phyloP scores from a whole-genome alignment of 2,888 invertebrate species.

The Eupeodes luniger region DNA sequence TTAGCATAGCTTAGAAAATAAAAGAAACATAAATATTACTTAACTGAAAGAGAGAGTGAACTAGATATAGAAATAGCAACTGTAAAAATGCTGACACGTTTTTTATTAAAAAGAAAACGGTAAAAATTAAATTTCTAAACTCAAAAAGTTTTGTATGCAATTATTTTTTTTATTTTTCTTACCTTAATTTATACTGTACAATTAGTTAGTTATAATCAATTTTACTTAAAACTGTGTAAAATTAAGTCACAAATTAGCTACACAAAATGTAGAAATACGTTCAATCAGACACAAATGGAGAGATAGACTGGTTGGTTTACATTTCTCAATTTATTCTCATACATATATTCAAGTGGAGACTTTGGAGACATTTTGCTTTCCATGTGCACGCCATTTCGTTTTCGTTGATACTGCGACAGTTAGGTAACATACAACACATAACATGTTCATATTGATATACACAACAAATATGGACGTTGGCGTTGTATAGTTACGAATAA shows the following conservation, averaged over 20 bases:
- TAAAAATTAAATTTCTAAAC: too few relatives aligned
- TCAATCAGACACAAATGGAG: constrained; percentile 11
- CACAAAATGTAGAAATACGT: not conserved
- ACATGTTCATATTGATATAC: too few relatives aligned
- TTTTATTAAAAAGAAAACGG: not conserved
- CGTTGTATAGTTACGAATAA: not conserved
- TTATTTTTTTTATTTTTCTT: not conserved
- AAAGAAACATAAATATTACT: not conserved
- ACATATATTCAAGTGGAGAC: not conserved
- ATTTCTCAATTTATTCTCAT: not conserved
- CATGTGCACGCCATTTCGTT: not conserved
- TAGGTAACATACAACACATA: too few relatives aligned
- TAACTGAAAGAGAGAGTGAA: not conserved
- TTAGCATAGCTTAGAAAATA: not conserved
- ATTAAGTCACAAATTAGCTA: not conserved
- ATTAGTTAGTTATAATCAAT: not conserved
- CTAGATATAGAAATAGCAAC: not conserved
- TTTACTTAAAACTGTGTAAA: not conserved
- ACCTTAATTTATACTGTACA: not conserved
- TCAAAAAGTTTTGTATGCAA: too few relatives aligned
- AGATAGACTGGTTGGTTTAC: not conserved
- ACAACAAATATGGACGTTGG: not conserved
- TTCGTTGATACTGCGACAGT: too few relatives aligned
- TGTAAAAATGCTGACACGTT: not conserved
- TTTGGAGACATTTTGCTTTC: constrained; percentile 13